These are phyloP conservation scores for Lepus oiostolus DNA, from an alignment of 2,797 vertebrate species.

Conservation along the genomic window DNA sequence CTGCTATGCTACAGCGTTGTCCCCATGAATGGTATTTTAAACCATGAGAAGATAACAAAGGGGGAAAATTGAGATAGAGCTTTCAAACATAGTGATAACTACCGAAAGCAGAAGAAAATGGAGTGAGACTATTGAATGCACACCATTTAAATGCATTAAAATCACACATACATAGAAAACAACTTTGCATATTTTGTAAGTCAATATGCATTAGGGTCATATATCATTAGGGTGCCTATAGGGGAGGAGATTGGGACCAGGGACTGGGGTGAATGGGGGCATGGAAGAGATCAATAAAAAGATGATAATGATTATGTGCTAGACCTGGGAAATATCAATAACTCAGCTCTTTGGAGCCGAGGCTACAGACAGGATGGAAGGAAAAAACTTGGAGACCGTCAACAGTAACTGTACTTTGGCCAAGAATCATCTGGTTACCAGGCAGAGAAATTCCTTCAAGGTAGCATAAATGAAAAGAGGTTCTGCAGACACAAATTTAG, in stretches of 20 bases:
- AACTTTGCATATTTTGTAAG: not conserved
- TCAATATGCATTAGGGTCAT: not conserved
- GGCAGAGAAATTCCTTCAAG: not conserved
- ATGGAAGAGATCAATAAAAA: not conserved
- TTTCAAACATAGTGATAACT: not conserved
- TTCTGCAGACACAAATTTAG: rapidly evolving
- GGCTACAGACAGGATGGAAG: not conserved
- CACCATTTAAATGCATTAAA: not conserved
- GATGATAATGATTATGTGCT: not conserved
- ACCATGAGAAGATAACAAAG: not conserved
- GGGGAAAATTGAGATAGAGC: not conserved
- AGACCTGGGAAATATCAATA: not conserved
- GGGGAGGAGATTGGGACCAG: not conserved
- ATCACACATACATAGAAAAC: not conserved
- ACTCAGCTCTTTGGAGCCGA: not conserved
- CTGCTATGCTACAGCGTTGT: too few relatives aligned
- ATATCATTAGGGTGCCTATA: not conserved
- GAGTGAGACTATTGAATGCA: not conserved
- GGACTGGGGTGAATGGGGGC: not conserved
- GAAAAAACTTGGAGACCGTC: not conserved
- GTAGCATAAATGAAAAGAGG: not conserved
- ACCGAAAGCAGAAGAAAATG: not conserved
- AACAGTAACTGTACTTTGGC: not conserved
- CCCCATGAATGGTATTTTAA: not conserved
- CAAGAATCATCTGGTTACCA: not conserved